Percentiles rank a stretch among this genome's conserved stretches.
Conservation (phyloP, 2,113 vertebrate genomes). For the Stigmatopora argus region DNA sequence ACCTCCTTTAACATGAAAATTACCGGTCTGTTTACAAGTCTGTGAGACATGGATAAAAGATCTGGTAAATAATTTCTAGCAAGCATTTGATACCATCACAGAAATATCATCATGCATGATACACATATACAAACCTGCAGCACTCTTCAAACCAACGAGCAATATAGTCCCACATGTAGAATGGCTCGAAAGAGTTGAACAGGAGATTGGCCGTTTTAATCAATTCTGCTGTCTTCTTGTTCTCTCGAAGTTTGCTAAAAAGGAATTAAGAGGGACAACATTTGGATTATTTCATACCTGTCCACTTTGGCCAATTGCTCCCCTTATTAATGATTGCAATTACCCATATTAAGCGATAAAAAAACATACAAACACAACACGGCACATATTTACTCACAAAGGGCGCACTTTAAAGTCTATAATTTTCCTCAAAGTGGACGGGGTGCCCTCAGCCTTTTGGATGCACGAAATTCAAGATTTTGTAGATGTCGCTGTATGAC, state of each 20-base stretch:
- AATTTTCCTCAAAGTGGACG: no score
- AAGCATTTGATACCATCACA: neutral
- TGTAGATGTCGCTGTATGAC: no score
- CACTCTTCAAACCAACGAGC: constrained; percentile 98
- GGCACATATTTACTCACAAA: no score
- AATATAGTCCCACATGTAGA: constrained; percentile 99
- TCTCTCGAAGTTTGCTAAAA: constrained; percentile 91
- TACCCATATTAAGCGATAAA: no score
- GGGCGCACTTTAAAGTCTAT: no score
- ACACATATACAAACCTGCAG: constrained; percentile 77
- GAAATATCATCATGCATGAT: neutral
- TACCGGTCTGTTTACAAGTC: neutral
- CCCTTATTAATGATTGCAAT: no score
- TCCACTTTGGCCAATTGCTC: no score
- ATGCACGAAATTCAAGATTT: no score
- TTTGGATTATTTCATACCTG: neutral
- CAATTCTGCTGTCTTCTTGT: constrained; percentile 95
- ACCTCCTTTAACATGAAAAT: neutral
- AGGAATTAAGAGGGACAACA: constrained; percentile 6
- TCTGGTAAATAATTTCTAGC: neutral
- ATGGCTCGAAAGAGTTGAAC: constrained; percentile 98
- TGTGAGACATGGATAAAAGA: neutral
- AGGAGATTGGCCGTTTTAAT: constrained; percentile 98
- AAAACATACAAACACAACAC: no score
- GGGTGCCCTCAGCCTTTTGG: no score